Evolutionary conservation across 2,888 invertebrate species (phyloP).

Genomic region (Morpho helenor): DNA sequence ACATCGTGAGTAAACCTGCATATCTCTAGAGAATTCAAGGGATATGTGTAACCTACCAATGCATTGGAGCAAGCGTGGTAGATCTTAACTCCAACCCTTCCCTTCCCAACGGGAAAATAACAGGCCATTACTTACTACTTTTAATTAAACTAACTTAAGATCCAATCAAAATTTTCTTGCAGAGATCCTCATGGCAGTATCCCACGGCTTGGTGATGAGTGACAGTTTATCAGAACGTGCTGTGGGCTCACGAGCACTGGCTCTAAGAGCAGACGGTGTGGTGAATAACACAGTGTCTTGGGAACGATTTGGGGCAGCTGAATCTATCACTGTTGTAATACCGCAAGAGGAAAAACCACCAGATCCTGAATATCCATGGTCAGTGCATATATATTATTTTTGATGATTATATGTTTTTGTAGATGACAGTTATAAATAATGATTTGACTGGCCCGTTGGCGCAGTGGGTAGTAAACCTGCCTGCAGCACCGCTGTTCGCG

Average conservation of each 20-base stretch:
- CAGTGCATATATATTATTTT: constrained; percentile 30
- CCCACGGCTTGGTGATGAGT: constrained; percentile 83
- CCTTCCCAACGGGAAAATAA: no score
- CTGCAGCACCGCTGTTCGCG: no score
- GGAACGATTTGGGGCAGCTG: constrained; percentile 60
- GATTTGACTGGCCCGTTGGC: no score
- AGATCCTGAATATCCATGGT: constrained; percentile 86
- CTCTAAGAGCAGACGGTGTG: constrained; percentile 51
- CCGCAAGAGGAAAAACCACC: constrained; percentile 82
- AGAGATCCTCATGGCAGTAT: constrained; percentile 87
- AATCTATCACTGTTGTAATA: constrained; percentile 62
- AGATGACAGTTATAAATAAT: no score
- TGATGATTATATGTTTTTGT: no score
- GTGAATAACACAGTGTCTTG: constrained; percentile 65
- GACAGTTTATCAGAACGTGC: constrained; percentile 64
- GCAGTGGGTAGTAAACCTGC: no score
- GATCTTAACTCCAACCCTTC: no score
- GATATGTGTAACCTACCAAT: no score
- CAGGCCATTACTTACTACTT: no score
- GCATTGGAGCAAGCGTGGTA: no score
- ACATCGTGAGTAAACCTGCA: no score
- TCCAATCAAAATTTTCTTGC: constrained; percentile 26
- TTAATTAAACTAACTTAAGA: not conserved
- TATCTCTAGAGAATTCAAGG: no score
- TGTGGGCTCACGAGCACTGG: constrained; percentile 75